Evolutionary conservation across 2,797 vertebrate species (phyloP), one percentile per base, ranked within the genome.

Genomic region (Sorex maritimensis): DNA sequence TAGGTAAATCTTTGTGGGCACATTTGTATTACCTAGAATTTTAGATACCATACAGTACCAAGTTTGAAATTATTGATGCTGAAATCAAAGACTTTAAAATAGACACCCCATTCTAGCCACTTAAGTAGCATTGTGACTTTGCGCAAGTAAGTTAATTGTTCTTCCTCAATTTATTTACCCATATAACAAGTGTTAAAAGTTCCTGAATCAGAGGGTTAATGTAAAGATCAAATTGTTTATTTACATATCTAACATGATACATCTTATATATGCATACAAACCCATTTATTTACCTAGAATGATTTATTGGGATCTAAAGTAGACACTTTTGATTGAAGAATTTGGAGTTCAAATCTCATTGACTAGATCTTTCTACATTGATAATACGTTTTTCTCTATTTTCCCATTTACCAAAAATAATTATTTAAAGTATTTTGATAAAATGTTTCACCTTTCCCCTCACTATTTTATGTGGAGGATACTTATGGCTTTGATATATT

Each of bases 341-440:
- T 88, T n/a, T 88, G 67, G 19, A 92, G 71, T 72, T 88, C 14
- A 24, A 65, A 1, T 6, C 24, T 65, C 24, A 23, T 65, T 65
- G 24, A 2, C 65, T 69, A 85, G 58, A 88, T 80, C 65, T 80
- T 61, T 58, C 13, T 26, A 81, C 24, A 63, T 17, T 67, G 34
- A 77, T 61, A 72, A 69, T 79, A 55, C 11, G 78, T 84, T 86
- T 89, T 67, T 86, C 86, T 67, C 26, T 41, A 83, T 91, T 95
- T 49, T 6, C 5, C 23, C 24, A 79, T 52, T 72, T 85, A 84
- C 14, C 1, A 92, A 91, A 23, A 84, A 44, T 5, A 84, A 44
- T 5, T 44, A 55, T 17, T 55, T 65, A 65, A 65, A 24, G 21
- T 65, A 6, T 65, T 55, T 55, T 65, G 24, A 65, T 5, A 65